Conservation (phyloP, 2,797 vertebrate species). For the Pitangus sulphuratus region DNA sequence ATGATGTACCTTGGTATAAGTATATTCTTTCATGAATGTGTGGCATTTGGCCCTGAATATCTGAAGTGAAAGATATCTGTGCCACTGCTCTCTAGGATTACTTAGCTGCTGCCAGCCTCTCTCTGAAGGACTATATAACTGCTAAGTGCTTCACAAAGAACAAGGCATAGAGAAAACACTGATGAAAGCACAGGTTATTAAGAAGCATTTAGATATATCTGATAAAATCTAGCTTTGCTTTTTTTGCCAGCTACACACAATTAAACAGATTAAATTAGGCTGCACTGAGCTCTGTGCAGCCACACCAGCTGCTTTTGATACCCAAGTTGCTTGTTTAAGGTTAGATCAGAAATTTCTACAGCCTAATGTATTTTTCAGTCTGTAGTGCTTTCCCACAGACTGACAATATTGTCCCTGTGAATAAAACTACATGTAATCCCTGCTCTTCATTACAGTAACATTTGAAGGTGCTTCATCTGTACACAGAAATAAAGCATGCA, state of each 20-base stretch:
- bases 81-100: slow-evolving; percentile 16
- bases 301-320: neutral
- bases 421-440: neutral
- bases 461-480: neutral
- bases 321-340: slow-evolving; percentile 9
- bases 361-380: neutral
- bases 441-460: neutral
- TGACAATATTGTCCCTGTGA: neutral
- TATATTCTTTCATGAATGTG: neutral
- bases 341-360: neutral
- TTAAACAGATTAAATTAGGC: slow-evolving; percentile 25
- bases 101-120: neutral
- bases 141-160: slow-evolving; percentile 22
- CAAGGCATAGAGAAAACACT: neutral
- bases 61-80: neutral
- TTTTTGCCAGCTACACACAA: neutral
- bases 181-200: slow-evolving; percentile 33
- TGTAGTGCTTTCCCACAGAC: neutral
- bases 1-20: neutral
- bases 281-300: neutral
- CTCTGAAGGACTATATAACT: slow-evolving; percentile 18
- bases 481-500: neutral
- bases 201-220: slow-evolving; percentile 6
- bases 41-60: neutral
- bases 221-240: slow-evolving; percentile 30